phyloP scores from a whole-genome alignment of 2,888 invertebrate genomes.

The Melanchra persicariae region DNA sequence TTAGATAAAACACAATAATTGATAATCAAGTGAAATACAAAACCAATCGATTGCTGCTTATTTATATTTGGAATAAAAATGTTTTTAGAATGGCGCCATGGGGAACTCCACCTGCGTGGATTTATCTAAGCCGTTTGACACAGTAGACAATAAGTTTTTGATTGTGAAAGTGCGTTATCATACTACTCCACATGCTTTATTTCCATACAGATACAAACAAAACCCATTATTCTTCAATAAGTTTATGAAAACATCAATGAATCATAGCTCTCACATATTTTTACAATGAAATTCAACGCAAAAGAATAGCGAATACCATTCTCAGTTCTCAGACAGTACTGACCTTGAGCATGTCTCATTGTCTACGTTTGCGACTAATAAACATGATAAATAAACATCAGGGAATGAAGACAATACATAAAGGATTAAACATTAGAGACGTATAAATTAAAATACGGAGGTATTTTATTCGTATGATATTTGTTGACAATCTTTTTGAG shows the following conservation, averaged over 20 bases:
- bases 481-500: not conserved
- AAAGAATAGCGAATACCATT: constrained; percentile 30
- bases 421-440: constrained; percentile 23
- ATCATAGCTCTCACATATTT: constrained; percentile 21
- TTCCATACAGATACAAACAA: not conserved
- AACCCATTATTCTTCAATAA: not conserved
- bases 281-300: not conserved
- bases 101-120: constrained; percentile 23
- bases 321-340: constrained; percentile 10
- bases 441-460: constrained; percentile 12
- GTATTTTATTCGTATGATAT: constrained; percentile 3
- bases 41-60: constrained; percentile 6
- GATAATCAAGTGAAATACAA: constrained; percentile 9
- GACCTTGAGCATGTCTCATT: constrained; percentile 44
- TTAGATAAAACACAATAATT: constrained; percentile 11
- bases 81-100: constrained; percentile 3
- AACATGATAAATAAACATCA: constrained; percentile 45
- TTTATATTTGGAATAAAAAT: not conserved
- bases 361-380: constrained; percentile 45
- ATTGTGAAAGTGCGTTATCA: not conserved
- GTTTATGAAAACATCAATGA: constrained; percentile 9
- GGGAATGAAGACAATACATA: constrained; percentile 23
- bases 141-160: not conserved
- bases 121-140: constrained; percentile 28
- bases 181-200: not conserved